phyloP scores from a whole-genome alignment of 2,797 vertebrate genomes.

The Chiroxiphia lanceolata region DNA sequence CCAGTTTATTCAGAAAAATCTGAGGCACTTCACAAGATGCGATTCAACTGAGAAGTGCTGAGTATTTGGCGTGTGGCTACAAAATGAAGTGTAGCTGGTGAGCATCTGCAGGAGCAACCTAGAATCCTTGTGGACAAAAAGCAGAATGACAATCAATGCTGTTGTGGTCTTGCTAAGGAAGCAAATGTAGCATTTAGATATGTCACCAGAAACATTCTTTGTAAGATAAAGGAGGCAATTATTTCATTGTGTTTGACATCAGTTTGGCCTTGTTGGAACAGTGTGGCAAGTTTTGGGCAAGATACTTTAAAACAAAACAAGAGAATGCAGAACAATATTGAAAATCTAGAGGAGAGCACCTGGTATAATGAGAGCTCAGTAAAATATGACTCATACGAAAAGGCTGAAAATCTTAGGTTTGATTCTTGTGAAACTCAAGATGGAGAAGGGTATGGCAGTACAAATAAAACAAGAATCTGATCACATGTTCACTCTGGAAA shows the following conservation, averaged over 20 bases:
- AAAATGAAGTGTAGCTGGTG: neutral
- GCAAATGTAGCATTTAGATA: neutral
- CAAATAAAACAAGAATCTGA: neutral
- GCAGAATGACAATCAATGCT: neutral
- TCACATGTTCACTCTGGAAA: neutral
- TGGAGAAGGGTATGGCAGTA: neutral
- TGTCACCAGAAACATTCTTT: neutral
- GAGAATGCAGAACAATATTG: neutral
- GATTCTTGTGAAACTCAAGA: neutral
- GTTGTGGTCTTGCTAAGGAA: neutral
- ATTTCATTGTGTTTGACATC: neutral
- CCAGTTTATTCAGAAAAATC: neutral
- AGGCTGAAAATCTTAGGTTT: neutral
- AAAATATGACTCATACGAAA: neutral
- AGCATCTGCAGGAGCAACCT: neutral
- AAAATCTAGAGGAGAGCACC: neutral
- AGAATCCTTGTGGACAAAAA: neutral
- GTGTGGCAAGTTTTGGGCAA: neutral
- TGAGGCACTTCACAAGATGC: neutral
- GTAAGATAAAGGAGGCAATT: neutral
- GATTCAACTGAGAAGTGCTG: neutral
- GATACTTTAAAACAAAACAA: neutral
- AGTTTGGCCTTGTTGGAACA: neutral
- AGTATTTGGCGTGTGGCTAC: neutral
- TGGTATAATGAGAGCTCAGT: neutral